Evolutionary conservation across 2,113 vertebrate genomes (phyloP).

Genomic region (Chaetops frenatus): DNA sequence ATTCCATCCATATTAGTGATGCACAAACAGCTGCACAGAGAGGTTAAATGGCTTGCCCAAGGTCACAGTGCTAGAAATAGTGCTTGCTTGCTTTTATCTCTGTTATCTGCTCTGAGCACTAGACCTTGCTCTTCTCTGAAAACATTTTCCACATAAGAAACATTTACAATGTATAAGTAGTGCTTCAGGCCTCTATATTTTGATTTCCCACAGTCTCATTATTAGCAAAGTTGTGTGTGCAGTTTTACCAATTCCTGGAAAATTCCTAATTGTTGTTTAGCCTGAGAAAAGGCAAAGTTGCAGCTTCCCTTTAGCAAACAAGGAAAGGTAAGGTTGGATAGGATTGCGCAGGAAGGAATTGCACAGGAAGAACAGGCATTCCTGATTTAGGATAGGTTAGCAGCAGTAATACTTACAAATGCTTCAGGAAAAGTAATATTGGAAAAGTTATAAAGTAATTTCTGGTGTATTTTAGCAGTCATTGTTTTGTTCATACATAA

Average conservation of each 20-base stretch:
- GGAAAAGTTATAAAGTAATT: not conserved
- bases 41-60: conserved; percentile 59
- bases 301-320: not conserved
- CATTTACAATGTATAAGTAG: not conserved
- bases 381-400: not conserved
- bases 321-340: not conserved
- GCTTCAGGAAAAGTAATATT: not conserved
- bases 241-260: not conserved
- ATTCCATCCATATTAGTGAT: not conserved
- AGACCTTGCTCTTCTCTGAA: not conserved
- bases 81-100: not conserved
- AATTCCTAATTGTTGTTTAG: not conserved
- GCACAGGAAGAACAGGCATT: not conserved
- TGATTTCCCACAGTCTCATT: not conserved
- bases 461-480: not conserved
- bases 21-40: conserved; percentile 6
- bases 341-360: not conserved
- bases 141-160: not conserved
- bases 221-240: not conserved
- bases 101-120: not conserved
- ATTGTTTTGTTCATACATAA: not conserved
- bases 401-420: conserved; percentile 23
- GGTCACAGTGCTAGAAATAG: conserved; percentile 20
- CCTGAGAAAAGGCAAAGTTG: not conserved
- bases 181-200: not conserved